Evolutionary conservation across 2,888 invertebrate genomes (phyloP).

Genomic region (Prosapia bicincta): DNA sequence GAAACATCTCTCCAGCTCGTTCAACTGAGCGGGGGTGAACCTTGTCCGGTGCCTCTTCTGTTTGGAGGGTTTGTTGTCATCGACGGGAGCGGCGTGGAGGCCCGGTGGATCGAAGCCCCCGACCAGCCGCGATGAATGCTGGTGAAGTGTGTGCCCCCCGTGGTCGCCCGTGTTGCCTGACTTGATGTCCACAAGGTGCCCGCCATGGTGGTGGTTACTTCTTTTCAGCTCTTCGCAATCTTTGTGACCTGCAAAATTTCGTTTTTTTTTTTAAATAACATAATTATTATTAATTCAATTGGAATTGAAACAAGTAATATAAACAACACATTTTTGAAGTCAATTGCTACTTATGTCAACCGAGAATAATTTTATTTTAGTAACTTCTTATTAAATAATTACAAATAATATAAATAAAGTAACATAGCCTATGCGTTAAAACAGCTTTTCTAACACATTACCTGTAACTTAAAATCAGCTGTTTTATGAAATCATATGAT

Average conservation of each 20-base stretch:
- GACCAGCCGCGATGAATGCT: slow-evolving; percentile 21
- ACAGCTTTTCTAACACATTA: too few relatives aligned
- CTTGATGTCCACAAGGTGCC: slow-evolving; percentile 34
- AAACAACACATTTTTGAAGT: too few relatives aligned
- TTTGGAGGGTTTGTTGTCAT: slow-evolving; percentile 80
- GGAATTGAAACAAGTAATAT: too few relatives aligned
- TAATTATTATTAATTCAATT: too few relatives aligned
- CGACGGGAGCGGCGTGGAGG: slow-evolving; percentile 38
- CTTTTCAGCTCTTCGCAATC: slow-evolving; percentile 70
- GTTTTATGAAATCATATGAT: too few relatives aligned
- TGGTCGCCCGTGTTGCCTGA: slow-evolving; percentile 42
- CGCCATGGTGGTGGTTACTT: slow-evolving; percentile 37
- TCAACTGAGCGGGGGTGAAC: slow-evolving; percentile 95
- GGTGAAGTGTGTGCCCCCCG: slow-evolving; percentile 8
- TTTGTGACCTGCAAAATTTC: slow-evolving; percentile 59
- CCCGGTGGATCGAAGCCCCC: slow-evolving; percentile 27
- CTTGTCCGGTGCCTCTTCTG: slow-evolving; percentile 95
- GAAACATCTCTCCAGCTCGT: slow-evolving; percentile 94
- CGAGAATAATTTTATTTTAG: too few relatives aligned
- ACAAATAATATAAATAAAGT: too few relatives aligned
- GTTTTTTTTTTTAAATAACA: too few relatives aligned
- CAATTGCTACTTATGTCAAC: too few relatives aligned
- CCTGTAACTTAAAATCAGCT: too few relatives aligned
- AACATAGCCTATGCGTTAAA: too few relatives aligned
- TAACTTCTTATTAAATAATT: too few relatives aligned